Percentiles rank a stretch among this genome's conserved stretches.
These are phyloP conservation scores for Lophochroa leadbeateri DNA, from an alignment of 2,113 vertebrate species.

Conservation along the genomic window DNA sequence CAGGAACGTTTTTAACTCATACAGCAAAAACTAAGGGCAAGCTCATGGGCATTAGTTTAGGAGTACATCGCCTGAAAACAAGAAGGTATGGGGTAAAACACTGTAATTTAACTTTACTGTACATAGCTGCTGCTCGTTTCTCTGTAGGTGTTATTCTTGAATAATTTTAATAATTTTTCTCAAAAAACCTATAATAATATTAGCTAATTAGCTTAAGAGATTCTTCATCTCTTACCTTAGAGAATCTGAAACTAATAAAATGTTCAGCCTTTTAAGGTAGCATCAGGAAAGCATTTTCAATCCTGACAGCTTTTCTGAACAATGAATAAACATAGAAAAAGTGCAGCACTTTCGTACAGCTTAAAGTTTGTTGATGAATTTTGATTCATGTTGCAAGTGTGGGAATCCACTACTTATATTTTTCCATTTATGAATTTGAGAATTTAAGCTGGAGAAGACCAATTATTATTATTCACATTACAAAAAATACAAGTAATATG, in stretches of 20 bases:
- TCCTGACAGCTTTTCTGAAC: background rate
- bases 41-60: background rate
- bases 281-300: background rate
- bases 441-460: background rate
- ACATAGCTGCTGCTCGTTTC: background rate
- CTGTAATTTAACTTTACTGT: background rate
- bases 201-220: background rate
- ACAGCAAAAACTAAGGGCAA: background rate
- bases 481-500: background rate
- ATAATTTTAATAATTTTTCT: background rate
- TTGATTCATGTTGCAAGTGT: accelerated
- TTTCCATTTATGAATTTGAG: background rate
- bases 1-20: background rate
- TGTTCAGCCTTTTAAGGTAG: background rate
- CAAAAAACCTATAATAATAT: background rate
- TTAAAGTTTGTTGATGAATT: background rate
- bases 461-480: background rate
- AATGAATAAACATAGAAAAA: background rate
- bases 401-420: background rate
- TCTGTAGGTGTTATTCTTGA: background rate
- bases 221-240: background rate
- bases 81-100: background rate
- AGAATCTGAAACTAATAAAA: background rate
- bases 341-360: background rate
- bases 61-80: background rate